Conservation (phyloP, 64 coral and sea anemone species). For the Trachythela sp. region DNA sequence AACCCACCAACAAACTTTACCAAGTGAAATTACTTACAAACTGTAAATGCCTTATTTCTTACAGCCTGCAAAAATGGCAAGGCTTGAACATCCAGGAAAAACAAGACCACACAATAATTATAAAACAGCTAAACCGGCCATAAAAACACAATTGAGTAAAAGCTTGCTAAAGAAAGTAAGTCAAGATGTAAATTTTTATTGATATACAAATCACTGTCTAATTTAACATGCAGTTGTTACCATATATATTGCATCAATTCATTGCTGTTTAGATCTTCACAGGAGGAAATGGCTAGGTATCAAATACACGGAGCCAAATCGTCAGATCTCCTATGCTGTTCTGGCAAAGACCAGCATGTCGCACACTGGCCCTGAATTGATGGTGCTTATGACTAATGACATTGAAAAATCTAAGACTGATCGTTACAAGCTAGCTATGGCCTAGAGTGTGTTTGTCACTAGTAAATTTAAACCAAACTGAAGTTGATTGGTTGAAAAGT, state of each 20-base stretch:
- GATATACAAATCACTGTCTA: neutral
- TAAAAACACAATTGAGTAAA: neutral
- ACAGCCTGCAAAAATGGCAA: neutral
- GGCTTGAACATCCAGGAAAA: neutral
- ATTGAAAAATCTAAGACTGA: too few species aligned
- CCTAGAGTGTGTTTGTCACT: too few species aligned
- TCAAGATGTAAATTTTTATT: neutral
- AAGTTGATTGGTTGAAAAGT: too few species aligned
- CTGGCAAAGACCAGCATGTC: too few species aligned
- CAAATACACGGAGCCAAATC: too few species aligned
- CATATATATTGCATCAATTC: too few species aligned
- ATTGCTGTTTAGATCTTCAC: neutral
- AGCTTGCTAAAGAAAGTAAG: neutral
- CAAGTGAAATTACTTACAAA: neutral
- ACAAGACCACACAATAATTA: neutral
- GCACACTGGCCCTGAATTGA: too few species aligned
- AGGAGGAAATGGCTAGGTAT: neutral
- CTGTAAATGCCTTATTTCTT: neutral
- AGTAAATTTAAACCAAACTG: too few species aligned
- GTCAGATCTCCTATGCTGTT: too few species aligned
- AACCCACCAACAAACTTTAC: too few species aligned
- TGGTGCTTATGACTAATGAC: too few species aligned
- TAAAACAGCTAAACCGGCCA: neutral
- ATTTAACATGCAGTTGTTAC: neutral
- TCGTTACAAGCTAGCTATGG: too few species aligned